Base-by-base conservation (phyloP, 2,888 invertebrate species). In the Portevinia maculata region DNA sequence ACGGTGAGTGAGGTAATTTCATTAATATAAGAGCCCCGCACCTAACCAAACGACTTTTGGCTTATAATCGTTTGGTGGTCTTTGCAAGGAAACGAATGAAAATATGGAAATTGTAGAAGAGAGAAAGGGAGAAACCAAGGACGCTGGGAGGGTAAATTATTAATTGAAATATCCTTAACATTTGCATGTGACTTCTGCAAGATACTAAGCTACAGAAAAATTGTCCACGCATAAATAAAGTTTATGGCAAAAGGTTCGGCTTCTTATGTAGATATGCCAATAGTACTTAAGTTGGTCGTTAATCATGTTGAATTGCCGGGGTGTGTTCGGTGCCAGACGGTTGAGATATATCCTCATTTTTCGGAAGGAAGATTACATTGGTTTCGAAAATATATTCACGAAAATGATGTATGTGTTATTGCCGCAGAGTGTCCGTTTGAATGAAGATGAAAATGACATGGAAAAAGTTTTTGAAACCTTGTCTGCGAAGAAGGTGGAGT, bases 11-110 rank as follows among this genome's bases (percentile, higher is more conserved):
- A 44, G 64, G 59, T 83, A 83, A 78, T 78, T 78, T 83, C 83
- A 83, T 78, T 83, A 83, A 78, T 70, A 67, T 83, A 83, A 83
- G 78, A 83, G 83, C 78, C 46, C 78, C 78, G 60, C 83, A 83
- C 67, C 76, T 73, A 62, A 67, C 65, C 71, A 48, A 67, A 44
- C 71, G 60, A 73, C 71, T 62, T 67, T 78, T 75, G 65, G 65
- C 59, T 52, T 24, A 64, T 70, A 75, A 81, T 75, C 70, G 30
- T 39, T 59, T 50, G 17, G 62, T 79, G 46, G 15, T 71, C 59
- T 39, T 30, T 55, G 34, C 39, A 50, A 41, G 67, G 64, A 64
- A 24, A 37, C 11, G 41, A 17, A 34, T 21, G 32, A 21, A 39
- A 17, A 64, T 37, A 65, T 17, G n/a, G n/a, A n/a, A n/a, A n/a